These are phyloP conservation scores for Thamnophis elegans DNA, from an alignment of 2,797 vertebrate genomes.

Conservation along the genomic window DNA sequence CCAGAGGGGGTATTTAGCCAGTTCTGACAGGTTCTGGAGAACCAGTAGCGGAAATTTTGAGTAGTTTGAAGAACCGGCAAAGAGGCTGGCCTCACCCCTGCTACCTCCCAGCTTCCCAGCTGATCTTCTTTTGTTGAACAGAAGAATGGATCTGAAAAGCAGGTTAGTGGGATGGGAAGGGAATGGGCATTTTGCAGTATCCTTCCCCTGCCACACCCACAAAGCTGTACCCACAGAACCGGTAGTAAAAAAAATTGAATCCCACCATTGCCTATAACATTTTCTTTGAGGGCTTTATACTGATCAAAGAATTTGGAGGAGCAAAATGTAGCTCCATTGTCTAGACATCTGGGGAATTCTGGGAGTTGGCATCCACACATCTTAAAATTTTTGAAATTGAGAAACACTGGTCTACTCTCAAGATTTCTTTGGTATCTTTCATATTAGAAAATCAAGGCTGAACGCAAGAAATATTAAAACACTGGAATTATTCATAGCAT, in stretches of 20 bases:
- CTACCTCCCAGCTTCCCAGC: no score
- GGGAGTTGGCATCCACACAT: not conserved
- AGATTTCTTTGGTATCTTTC: not conserved
- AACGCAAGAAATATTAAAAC: not conserved
- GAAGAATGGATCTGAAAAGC: no score
- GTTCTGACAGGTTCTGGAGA: no score
- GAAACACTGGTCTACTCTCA: not conserved
- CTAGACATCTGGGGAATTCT: not conserved
- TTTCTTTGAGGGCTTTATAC: conserved; percentile 43
- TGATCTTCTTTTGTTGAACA: no score
- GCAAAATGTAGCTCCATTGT: conserved; percentile 23
- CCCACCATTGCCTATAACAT: conserved; percentile 14
- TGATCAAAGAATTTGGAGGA: conserved; percentile 38
- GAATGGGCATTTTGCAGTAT: no score
- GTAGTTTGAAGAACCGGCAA: no score
- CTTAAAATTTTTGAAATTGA: not conserved
- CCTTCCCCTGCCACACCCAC: no score
- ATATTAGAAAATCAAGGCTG: not conserved
- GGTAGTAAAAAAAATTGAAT: no score
- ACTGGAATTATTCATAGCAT: not conserved
- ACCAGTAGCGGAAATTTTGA: no score
- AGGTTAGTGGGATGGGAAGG: no score
- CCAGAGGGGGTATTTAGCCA: not conserved
- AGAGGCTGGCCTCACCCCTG: no score
- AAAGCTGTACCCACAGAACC: no score